These are phyloP conservation scores for Xylota segnis DNA, from an alignment of 2,888 invertebrate species.

Conservation along the genomic window DNA sequence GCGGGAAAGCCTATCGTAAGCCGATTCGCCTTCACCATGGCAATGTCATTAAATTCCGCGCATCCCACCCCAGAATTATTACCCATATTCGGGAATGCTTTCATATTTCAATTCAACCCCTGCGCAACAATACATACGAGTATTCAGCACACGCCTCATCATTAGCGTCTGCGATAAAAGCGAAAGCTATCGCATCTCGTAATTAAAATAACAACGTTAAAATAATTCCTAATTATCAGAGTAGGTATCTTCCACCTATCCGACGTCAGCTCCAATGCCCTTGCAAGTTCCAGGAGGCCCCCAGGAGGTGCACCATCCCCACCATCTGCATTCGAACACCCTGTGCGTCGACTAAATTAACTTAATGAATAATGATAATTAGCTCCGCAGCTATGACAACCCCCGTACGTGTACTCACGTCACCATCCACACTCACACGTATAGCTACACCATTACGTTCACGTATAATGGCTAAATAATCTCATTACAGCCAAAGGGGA, in stretches of 20 bases:
- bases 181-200: conserved; percentile 70
- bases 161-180: conserved; percentile 66
- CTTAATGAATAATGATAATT: conserved; percentile 76
- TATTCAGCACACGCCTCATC: conserved; percentile 67
- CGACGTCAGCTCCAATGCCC: conserved; percentile 1
- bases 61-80: not conserved
- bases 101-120: not conserved
- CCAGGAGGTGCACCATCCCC: conserved; percentile 39
- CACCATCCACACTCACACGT: conserved; percentile 24
- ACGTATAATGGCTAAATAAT: conserved; percentile 73
- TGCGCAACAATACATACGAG: conserved; percentile 84
- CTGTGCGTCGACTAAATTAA: conserved; percentile 74
- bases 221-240: conserved; percentile 75
- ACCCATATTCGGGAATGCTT: not conserved
- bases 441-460: conserved; percentile 59
- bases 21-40: not conserved
- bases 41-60: not conserved
- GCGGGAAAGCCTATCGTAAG: not conserved
- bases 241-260: conserved; percentile 18
- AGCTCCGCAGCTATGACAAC: conserved; percentile 69
- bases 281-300: not conserved
- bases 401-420: conserved; percentile 71
- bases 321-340: conserved; percentile 68
- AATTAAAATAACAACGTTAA: conserved; percentile 76
- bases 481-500: conserved; percentile 63